A percentile compares a stretch with the other conserved stretches of the same genome.
Evolutionary conservation across 2,797 vertebrate species (phyloP).

Genomic region (Semotilus atromaculatus): DNA sequence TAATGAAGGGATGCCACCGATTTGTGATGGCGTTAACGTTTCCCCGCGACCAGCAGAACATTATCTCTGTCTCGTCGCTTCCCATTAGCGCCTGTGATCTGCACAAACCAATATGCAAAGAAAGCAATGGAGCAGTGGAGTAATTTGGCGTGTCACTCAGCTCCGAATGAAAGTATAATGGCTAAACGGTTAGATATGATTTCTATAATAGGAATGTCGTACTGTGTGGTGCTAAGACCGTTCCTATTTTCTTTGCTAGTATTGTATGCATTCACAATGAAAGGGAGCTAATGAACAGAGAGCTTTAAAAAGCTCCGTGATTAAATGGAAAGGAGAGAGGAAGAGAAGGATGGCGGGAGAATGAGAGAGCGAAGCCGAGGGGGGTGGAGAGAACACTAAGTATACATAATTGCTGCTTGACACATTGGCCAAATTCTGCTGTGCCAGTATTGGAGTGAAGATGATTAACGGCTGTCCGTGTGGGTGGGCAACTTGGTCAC

Average conservation of each 20-base stretch:
- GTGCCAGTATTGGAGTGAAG: conserved; percentile 83
- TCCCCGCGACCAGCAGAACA: conserved; percentile 76
- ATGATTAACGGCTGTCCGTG: conserved; percentile 87
- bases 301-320: conserved; percentile 81
- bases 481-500: conserved; percentile 79
- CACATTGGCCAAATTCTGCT: conserved; percentile 87
- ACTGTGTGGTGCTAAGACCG: conserved; percentile 74
- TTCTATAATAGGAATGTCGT: conserved; percentile 77
- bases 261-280: conserved; percentile 76
- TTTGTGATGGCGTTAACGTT: conserved; percentile 74
- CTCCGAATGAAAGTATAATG: conserved; percentile 73
- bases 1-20: conserved; percentile 71
- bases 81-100: conserved; percentile 79
- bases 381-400: conserved; percentile 78
- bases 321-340: conserved; percentile 80
- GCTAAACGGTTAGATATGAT: conserved; percentile 78
- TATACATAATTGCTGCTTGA: conserved; percentile 88
- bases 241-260: conserved; percentile 68
- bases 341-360: conserved; percentile 50
- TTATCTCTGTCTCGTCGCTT: conserved; percentile 80
- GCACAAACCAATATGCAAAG: conserved; percentile 76
- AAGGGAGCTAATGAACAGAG: conserved; percentile 78
- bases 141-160: conserved; percentile 80
- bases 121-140: conserved; percentile 75
- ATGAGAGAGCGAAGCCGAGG: conserved; percentile 57